Base-by-base conservation (phyloP, 2,888 invertebrate genomes). In the Spilarctia lutea region DNA sequence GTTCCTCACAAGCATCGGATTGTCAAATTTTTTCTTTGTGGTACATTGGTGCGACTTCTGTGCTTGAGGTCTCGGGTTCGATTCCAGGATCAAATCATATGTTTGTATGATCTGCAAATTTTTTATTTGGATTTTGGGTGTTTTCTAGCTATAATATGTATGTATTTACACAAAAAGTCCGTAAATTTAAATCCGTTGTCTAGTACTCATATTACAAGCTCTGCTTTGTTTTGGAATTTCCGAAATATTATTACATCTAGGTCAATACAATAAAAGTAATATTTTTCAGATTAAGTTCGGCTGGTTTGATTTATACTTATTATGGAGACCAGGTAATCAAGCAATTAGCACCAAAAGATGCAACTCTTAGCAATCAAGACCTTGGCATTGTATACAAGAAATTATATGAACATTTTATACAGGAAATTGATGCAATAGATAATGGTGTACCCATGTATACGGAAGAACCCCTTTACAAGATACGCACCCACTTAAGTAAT, bases 391-490 rank as follows among this genome's bases (percentile, higher is more conserved):
- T 98, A 24, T 98, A 96, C 86, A 94, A 96, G 79, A 97, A 97
- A 89, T 96, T 99, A 0, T 99, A 99, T 91, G 97, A 98, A 81
- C 96, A 96, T 75, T 98, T 99, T 74, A 97, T 99, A 24, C 97
- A 98, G 94, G 99, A 99, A 96, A 96, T 99, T 77, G 99, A 99
- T 94, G 99, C 98, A 1, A 98, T 99, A 74, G 99, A 99, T 91
- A 99, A 99, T 95, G 99, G 99, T n/a, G 96, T 99, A 0, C 97
- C 97, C 0, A 98, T 98, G 96, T 97, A 96, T 79, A 97, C 97
- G 65, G 97, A 97, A 2, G 97, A 97, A 87, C 97, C 97, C 0
- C 95, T 93, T 48, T 99, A 99, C 90, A 96, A 96, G 79, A 98
- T 99, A n/a, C 96, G 96, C 2, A 98, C 99, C 0, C 96, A 97